phyloP scores from a whole-genome alignment of 2,797 vertebrate genomes.

The Selene dorsalis region DNA sequence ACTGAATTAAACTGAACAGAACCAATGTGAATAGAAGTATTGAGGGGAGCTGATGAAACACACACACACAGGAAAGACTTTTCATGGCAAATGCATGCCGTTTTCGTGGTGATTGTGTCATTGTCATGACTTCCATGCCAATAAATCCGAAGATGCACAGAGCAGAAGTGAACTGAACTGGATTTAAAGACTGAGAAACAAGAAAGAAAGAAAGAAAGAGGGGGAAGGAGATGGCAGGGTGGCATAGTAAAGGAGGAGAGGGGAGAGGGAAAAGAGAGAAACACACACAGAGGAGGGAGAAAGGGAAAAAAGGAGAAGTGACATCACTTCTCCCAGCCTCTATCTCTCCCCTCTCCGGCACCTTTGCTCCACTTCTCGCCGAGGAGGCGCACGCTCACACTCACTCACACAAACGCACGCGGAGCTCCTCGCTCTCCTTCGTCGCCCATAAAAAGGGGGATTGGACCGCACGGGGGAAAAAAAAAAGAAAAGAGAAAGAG shows the following conservation, averaged over 20 bases:
- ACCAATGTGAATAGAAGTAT: constrained; percentile 25
- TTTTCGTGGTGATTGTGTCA: constrained; percentile 37
- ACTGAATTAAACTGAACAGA: constrained; percentile 34
- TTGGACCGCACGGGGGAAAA: constrained; percentile 40
- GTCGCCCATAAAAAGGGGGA: constrained; percentile 49
- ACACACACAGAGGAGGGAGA: constrained; percentile 40
- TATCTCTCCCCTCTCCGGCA: constrained; percentile 43
- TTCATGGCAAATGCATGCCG: constrained; percentile 24
- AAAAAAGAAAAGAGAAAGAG: neutral
- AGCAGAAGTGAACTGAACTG: constrained; percentile 36
- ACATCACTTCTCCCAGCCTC: constrained; percentile 75
- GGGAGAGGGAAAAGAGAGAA: constrained; percentile 1
- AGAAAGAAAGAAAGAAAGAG: neutral
- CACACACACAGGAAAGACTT: constrained; percentile 38
- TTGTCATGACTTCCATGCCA: constrained; percentile 38
- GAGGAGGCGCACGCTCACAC: constrained; percentile 47
- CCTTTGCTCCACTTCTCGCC: constrained; percentile 72
- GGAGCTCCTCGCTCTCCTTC: constrained; percentile 21
- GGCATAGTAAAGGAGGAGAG: constrained; percentile 11
- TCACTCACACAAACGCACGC: constrained; percentile 6
- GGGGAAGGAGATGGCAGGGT: constrained; percentile 27
- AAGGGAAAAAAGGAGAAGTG: constrained; percentile 58
- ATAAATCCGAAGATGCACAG: constrained; percentile 33
- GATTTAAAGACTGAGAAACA: neutral
- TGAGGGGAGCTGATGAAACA: constrained; percentile 22